phyloP scores from a whole-genome alignment of 1,140 invertebrate genomes.

The Hyposmocoma kahamanoa region DNA sequence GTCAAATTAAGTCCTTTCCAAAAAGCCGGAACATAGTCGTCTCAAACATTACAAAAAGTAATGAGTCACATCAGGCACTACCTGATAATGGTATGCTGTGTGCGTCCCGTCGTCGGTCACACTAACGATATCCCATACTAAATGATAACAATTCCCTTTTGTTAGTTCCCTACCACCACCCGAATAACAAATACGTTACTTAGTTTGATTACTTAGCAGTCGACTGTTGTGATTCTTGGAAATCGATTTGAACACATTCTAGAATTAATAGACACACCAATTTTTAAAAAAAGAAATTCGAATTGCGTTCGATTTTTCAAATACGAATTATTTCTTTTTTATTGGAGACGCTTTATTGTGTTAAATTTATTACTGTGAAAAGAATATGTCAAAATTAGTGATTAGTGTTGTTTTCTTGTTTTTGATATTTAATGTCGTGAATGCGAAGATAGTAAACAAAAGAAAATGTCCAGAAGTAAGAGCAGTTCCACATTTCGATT shows the following conservation, averaged over 20 bases:
- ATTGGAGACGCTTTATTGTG: too few species aligned
- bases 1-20: too few species aligned
- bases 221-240: neutral
- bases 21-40: neutral
- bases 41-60: slow-evolving; percentile 23
- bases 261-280: neutral
- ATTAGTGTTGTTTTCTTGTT: slow-evolving; percentile 22
- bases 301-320: neutral
- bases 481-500: slow-evolving; percentile 61
- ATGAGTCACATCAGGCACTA: slow-evolving; percentile 43
- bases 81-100: slow-evolving; percentile 61
- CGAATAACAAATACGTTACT: slow-evolving; percentile 39
- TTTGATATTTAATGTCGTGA: slow-evolving; percentile 20
- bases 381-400: neutral
- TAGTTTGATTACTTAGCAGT: neutral
- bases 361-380: too few species aligned
- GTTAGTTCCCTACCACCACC: slow-evolving; percentile 47
- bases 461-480: slow-evolving; percentile 63
- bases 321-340: neutral
- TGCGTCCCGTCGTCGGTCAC: slow-evolving; percentile 40
- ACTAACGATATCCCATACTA: slow-evolving; percentile 64
- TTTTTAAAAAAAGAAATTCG: neutral
- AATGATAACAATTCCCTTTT: slow-evolving; percentile 66
- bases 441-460: slow-evolving; percentile 49
- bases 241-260: neutral